Base-by-base conservation (phyloP, 1,140 invertebrate species). In the Aphis craccivora region DNA sequence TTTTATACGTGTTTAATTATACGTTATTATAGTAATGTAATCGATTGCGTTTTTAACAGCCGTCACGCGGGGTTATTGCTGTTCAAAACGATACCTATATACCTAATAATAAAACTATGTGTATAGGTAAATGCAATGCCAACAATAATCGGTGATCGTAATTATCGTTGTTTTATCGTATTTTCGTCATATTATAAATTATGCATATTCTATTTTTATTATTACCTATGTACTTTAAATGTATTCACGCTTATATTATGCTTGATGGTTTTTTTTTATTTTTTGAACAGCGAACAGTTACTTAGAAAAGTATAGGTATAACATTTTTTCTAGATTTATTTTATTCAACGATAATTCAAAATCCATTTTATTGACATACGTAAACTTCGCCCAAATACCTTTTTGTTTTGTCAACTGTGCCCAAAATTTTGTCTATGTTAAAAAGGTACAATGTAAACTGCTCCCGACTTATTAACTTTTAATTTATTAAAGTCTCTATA, bases 21-120 rank as follows among this genome's bases (percentile, higher is more conserved):
- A 84, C 83, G 83, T 40, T 84, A 76, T 76, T 37, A 83, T 83
- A 83, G n/a, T 76, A 22, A 22, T 11, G 37, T 37, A 83, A 40
- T 83, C 81, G 81, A 83, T 83, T 83, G 81, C 81, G 37, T 83
- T 83, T 83, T 40, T 83, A 83, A 83, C 81, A 83, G 81, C 81
- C 81, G 22, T 83, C 37, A 18, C 35, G 81, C 22, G 20, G 37
- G 35, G 81, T 40, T 37, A 83, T 83, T 83, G 60, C 60, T 35
- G 60, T n/a, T 76, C 60, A n/a, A 67, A 67, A 67, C 60, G 60
- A 76, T 83, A 40, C 5, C 20, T 37, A 30, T 23, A 22, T 40
- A 37, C 9, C 37, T 40, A 83, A 83, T 83, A 83, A 22, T 37
- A 83, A 22, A 40, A 83, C 22, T 6, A 6, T 7, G 20, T 22